phyloP scores from a whole-genome alignment of 2,113 vertebrate species.

The Gorsachius goisagi region DNA sequence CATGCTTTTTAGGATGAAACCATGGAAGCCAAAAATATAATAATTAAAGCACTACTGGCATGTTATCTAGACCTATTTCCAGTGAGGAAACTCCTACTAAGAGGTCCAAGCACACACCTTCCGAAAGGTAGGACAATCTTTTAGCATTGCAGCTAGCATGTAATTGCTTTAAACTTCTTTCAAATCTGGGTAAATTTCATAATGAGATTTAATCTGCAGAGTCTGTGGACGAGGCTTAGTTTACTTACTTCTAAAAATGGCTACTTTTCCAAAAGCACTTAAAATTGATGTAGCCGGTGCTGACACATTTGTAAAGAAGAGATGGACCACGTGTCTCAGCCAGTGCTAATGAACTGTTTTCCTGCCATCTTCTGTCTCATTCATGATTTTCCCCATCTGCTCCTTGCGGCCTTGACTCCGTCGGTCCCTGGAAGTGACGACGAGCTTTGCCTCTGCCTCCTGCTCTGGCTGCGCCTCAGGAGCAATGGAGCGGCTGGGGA shows the following conservation, averaged over 20 bases:
- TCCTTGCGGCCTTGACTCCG: neutral
- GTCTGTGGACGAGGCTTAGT: neutral
- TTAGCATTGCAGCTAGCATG: neutral
- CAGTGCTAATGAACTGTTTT: neutral
- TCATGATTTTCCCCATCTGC: neutral
- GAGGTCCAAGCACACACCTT: neutral
- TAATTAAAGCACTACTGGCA: neutral
- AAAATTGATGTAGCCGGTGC: fast-evolving
- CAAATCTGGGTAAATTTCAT: neutral
- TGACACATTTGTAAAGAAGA: neutral
- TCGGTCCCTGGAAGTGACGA: neutral
- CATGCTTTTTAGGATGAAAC: neutral
- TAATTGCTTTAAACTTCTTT: neutral
- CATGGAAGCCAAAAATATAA: neutral
- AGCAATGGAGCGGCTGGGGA: fast-evolving
- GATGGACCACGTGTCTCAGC: neutral
- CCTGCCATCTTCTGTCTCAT: neutral
- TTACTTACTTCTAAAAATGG: neutral
- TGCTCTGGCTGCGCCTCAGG: fast-evolving
- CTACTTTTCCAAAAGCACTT: neutral
- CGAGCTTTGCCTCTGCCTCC: neutral
- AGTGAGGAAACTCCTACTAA: neutral
- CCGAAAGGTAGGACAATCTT: neutral
- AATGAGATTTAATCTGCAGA: neutral
- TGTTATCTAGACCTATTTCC: neutral